phyloP scores from a whole-genome alignment of 2,797 vertebrate species.

The Scarus forsteni region DNA sequence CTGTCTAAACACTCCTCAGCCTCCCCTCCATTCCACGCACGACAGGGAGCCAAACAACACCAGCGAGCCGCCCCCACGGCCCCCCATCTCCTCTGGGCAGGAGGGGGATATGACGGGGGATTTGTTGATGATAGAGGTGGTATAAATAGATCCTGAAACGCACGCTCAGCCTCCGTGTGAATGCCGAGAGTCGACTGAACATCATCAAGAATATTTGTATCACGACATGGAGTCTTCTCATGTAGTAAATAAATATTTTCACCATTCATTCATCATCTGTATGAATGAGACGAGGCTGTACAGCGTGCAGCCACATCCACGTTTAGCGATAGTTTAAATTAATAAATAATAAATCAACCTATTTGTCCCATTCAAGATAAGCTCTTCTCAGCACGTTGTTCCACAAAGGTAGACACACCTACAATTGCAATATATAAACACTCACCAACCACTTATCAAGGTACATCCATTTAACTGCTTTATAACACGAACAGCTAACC shows the following conservation, averaged over 20 bases:
- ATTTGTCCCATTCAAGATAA: too few relatives aligned
- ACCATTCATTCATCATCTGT: conserved; percentile 36
- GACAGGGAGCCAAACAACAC: conserved; percentile 59
- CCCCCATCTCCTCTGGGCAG: conserved; percentile 6
- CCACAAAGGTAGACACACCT: too few relatives aligned
- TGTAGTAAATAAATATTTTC: conserved; percentile 41
- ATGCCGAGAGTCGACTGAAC: conserved; percentile 41
- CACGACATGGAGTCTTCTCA: conserved; percentile 17
- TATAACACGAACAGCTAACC: too few relatives aligned
- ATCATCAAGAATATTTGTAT: conserved; percentile 39
- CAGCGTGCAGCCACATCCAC: neutral
- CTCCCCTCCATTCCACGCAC: conserved; percentile 68
- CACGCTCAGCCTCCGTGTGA: conserved; percentile 29
- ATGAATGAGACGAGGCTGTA: conserved; percentile 19
- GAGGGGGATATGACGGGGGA: conserved; percentile 34
- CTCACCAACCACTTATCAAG: too few relatives aligned
- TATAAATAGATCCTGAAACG: conserved; percentile 59
- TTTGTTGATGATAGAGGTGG: conserved; percentile 52
- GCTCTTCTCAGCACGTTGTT: too few relatives aligned
- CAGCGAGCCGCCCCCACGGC: conserved; percentile 37
- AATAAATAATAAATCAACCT: too few relatives aligned
- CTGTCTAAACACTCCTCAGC: conserved; percentile 84
- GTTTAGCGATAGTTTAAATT: too few relatives aligned
- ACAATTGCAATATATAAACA: too few relatives aligned
- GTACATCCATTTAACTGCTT: too few relatives aligned